Evolutionary conservation across 1,140 invertebrate genomes (phyloP).

Genomic region (Drosophila oshimai): DNA sequence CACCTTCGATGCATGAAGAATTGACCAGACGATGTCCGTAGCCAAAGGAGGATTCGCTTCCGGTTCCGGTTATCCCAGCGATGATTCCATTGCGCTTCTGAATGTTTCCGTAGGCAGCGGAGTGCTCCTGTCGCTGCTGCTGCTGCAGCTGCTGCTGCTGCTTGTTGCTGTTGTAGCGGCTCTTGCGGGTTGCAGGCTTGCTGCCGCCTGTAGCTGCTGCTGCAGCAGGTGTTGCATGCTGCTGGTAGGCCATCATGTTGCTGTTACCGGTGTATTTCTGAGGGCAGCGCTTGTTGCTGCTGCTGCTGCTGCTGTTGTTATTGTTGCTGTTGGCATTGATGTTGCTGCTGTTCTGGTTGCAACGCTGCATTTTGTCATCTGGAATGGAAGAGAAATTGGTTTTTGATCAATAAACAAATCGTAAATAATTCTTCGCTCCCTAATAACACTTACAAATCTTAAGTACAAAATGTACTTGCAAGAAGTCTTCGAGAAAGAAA

Average conservation of each 20-base stretch:
- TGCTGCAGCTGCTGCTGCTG: constrained; percentile 24
- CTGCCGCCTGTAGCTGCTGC: background rate
- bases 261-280: constrained; percentile 45
- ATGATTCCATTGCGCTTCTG: constrained; percentile 37
- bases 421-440: too few species aligned
- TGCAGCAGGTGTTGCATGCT: constrained; percentile 6
- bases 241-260: constrained; percentile 19
- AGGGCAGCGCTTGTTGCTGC: constrained; percentile 47
- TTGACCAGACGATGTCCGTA: constrained; percentile 49
- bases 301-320: constrained; percentile 3
- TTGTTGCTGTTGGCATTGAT: background rate
- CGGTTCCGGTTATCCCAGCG: constrained; percentile 6
- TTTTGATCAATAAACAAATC: background rate
- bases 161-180: constrained; percentile 41
- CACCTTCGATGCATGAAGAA: constrained; percentile 76
- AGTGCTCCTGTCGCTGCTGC: constrained; percentile 11
- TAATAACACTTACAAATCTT: constrained; percentile 59
- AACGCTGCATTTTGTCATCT: constrained; percentile 71
- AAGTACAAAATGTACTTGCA: constrained; percentile 35
- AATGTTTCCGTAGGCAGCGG: constrained; percentile 14
- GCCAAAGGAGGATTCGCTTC: constrained; percentile 5
- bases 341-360: constrained; percentile 16
- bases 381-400: background rate
- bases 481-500: constrained; percentile 49
- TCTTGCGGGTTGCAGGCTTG: constrained; percentile 37